Conservation (phyloP, 2,797 vertebrate species). For the Xiphophorus birchmanni region DNA sequence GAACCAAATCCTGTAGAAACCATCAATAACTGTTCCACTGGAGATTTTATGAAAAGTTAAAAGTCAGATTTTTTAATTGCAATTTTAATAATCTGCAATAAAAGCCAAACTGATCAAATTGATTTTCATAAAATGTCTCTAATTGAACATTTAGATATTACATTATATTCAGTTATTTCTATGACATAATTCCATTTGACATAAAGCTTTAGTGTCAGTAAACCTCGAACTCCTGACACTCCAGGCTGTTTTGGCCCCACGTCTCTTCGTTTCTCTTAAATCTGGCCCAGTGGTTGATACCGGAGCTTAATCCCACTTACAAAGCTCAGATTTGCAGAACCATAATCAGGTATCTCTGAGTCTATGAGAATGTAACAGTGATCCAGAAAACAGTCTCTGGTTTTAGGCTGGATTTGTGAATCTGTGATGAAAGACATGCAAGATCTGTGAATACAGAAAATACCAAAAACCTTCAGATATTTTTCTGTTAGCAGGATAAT, state of each 20-base stretch:
- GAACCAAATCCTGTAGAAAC: too few species aligned
- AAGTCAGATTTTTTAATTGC: too few species aligned
- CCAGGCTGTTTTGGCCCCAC: not conserved
- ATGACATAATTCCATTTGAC: not conserved
- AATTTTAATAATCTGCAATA: too few species aligned
- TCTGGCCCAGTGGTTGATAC: not conserved
- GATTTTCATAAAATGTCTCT: too few species aligned
- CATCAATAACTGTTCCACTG: too few species aligned
- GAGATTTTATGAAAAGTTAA: too few species aligned
- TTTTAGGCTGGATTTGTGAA: not conserved
- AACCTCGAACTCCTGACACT: not conserved
- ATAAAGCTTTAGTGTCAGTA: not conserved
- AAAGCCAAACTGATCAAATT: too few species aligned
- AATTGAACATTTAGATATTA: too few species aligned
- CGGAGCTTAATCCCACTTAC: slow-evolving; percentile 2
- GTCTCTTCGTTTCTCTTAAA: not conserved
- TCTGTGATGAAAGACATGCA: not conserved
- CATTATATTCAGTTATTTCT: not conserved
- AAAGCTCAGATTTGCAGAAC: slow-evolving; percentile 4
- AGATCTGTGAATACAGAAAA: not conserved
- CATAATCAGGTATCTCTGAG: slow-evolving; percentile 8
- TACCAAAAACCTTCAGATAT: not conserved
- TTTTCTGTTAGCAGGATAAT: not conserved
- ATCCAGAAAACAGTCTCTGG: not conserved
- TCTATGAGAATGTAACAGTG: not conserved